A percentile compares a stretch with the other conserved stretches of the same genome.
Evolutionary conservation across 2,888 invertebrate genomes (phyloP).

Genomic region (Teleiodes luculella): DNA sequence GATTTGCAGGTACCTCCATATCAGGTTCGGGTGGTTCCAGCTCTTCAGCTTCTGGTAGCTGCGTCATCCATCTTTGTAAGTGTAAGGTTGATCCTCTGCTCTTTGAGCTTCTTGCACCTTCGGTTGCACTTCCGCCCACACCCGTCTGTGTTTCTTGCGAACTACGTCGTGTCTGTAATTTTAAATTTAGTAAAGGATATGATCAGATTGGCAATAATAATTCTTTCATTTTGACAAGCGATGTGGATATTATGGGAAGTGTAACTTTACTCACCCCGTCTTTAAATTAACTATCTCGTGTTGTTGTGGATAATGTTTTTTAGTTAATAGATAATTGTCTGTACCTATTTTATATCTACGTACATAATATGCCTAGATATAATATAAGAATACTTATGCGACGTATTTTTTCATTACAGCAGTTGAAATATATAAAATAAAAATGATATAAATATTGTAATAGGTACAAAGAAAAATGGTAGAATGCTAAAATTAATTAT

Average conservation of each 20-base stretch:
- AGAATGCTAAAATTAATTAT: conserved; percentile 31
- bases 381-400: conserved; percentile 14
- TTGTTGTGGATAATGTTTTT: neutral
- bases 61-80: conserved; percentile 89
- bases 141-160: conserved; percentile 71
- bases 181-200: neutral
- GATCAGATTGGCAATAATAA: neutral
- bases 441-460: neutral
- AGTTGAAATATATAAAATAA: too few species aligned
- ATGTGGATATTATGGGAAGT: neutral
- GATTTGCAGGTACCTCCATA: conserved; percentile 62
- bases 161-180: conserved; percentile 62
- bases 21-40: conserved; percentile 74
- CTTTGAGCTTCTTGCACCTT: conserved; percentile 67
- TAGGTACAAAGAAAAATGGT: conserved; percentile 68
- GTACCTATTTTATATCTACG: too few species aligned
- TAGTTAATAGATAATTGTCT: too few species aligned
- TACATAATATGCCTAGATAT: too few species aligned
- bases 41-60: conserved; percentile 81
- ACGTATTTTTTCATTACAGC: too few species aligned
- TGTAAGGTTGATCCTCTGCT: conserved; percentile 86
- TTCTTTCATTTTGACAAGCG: neutral
- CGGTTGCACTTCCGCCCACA: conserved; percentile 57
- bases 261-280: neutral
- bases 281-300: neutral